phyloP scores from a whole-genome alignment of 2,888 invertebrate species.

The Merodon equestris region DNA sequence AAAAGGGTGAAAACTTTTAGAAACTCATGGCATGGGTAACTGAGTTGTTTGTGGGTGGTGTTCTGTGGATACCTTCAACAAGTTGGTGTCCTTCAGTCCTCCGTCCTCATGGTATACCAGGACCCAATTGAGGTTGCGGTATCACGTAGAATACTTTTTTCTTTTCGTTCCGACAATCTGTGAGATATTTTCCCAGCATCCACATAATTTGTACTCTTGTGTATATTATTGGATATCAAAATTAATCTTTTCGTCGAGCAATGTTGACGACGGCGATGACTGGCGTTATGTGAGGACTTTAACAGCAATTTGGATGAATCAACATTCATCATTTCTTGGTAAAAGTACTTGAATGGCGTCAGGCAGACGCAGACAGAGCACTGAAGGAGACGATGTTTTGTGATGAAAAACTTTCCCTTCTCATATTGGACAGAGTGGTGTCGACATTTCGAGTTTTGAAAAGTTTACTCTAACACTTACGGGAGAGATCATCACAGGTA shows the following conservation, averaged over 20 bases:
- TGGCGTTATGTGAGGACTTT: conserved; percentile 10
- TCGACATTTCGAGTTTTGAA: conserved; percentile 38
- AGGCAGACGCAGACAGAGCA: not conserved
- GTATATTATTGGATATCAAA: conserved; percentile 10
- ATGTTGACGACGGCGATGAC: conserved; percentile 1
- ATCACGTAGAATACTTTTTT: conserved; percentile 3
- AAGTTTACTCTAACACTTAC: conserved; percentile 47
- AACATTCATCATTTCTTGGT: conserved; percentile 17
- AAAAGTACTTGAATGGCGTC: conserved; percentile 1
- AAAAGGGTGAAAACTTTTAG: conserved; percentile 25
- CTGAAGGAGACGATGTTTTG: not conserved
- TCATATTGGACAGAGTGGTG: conserved; percentile 10
- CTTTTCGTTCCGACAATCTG: conserved; percentile 9
- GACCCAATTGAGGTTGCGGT: not conserved
- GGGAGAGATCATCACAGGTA: conserved; percentile 44
- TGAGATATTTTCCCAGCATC: conserved; percentile 15
- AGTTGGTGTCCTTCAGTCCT: conserved; percentile 13
- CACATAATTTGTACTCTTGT: conserved; percentile 33
- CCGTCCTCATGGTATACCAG: not conserved
- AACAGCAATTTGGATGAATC: not conserved
- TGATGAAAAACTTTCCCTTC: conserved; percentile 26
- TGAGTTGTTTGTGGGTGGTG: conserved; percentile 15
- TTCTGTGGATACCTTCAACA: conserved; percentile 22
- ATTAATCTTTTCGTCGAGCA: conserved; percentile 10
- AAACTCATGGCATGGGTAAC: conserved; percentile 17